Conservation (phyloP, 1,140 invertebrate species). For the Lucilia sericata region DNA sequence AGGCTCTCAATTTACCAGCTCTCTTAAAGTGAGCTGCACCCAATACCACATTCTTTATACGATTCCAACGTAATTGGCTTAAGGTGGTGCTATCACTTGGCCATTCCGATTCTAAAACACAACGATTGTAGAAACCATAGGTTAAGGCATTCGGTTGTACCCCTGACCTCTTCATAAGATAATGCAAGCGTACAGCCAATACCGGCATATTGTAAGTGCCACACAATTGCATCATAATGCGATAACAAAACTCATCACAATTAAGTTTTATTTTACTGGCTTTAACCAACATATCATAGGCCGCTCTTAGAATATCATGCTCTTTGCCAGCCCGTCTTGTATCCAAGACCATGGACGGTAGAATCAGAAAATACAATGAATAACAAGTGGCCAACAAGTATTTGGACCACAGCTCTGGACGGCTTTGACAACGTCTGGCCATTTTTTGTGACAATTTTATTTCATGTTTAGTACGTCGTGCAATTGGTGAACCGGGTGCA, state of each 20-base stretch:
- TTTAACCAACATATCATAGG: constrained; percentile 87
- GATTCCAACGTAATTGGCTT: constrained; percentile 90
- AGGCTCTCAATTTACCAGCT: constrained; percentile 74
- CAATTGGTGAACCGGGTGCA: constrained; percentile 88
- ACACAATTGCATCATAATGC: constrained; percentile 98
- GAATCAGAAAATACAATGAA: constrained; percentile 97
- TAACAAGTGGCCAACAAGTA: constrained; percentile 89
- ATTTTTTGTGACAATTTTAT: constrained; percentile 91
- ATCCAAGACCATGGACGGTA: constrained; percentile 81
- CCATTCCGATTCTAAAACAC: constrained; percentile 94
- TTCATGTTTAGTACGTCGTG: constrained; percentile 93
- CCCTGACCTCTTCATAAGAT: constrained; percentile 94
- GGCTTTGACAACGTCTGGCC: constrained; percentile 80
- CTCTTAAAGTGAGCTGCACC: constrained; percentile 88
- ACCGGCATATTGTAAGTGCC: constrained; percentile 94
- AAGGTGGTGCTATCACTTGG: constrained; percentile 86
- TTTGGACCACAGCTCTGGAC: constrained; percentile 91
- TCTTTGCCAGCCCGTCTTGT: constrained; percentile 73
- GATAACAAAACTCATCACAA: constrained; percentile 97
- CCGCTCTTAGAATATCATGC: constrained; percentile 82
- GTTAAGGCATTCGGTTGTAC: constrained; percentile 98
- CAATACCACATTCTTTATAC: constrained; percentile 90
- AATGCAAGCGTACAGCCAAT: constrained; percentile 93
- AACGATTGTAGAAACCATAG: constrained; percentile 85
- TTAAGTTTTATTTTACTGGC: constrained; percentile 86